These are phyloP conservation scores for Acanthopleura granulata DNA, from an alignment of 2,888 invertebrate species.

Conservation along the genomic window DNA sequence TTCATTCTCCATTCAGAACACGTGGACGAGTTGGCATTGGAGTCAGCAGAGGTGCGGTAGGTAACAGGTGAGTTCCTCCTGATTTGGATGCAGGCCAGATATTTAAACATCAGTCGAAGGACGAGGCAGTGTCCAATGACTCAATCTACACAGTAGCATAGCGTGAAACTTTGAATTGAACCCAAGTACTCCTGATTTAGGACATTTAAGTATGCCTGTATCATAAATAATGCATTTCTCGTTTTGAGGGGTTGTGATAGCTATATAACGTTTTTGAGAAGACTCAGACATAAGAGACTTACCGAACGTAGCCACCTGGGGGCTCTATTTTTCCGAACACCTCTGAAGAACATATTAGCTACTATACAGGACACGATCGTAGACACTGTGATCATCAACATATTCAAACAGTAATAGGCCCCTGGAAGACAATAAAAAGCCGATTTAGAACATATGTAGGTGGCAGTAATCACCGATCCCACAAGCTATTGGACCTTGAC, in stretches of 20 bases:
- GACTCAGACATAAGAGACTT: slow-evolving; percentile 25
- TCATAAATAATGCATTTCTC: neutral
- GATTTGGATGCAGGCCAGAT: too few relatives aligned
- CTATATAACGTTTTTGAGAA: neutral
- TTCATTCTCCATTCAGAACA: too few relatives aligned
- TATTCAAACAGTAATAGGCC: slow-evolving; percentile 68
- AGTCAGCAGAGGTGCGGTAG: too few relatives aligned
- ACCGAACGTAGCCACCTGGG: slow-evolving; percentile 62
- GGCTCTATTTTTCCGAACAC: slow-evolving; percentile 62
- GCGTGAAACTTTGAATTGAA: too few relatives aligned
- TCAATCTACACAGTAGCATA: too few relatives aligned
- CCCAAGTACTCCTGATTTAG: too few relatives aligned
- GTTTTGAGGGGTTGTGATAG: neutral
- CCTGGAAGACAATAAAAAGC: slow-evolving; percentile 46
- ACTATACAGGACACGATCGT: slow-evolving; percentile 66
- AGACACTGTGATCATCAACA: slow-evolving; percentile 68
- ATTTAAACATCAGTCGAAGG: too few relatives aligned
- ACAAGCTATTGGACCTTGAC: slow-evolving; percentile 67
- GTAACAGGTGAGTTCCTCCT: too few relatives aligned
- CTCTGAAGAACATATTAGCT: slow-evolving; percentile 69
- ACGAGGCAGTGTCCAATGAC: too few relatives aligned
- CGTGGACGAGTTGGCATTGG: too few relatives aligned
- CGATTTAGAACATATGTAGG: neutral
- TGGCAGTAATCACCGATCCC: too few relatives aligned
- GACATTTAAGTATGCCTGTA: too few relatives aligned